Evolutionary conservation across 2,113 vertebrate species (phyloP).

Genomic region (Chaetodon auriga): DNA sequence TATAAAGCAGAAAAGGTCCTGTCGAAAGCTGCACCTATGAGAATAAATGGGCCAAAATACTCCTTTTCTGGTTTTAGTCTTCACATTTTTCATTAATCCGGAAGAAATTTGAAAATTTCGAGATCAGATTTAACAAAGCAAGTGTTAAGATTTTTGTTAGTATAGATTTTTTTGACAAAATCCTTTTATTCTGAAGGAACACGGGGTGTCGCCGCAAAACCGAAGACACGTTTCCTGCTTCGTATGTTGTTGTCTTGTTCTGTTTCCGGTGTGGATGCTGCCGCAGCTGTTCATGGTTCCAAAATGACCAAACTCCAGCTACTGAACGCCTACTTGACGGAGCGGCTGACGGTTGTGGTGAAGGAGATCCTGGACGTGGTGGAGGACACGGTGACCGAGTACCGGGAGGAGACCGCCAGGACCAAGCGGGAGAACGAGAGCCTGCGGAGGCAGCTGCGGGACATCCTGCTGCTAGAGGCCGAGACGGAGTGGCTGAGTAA

Average conservation of each 20-base stretch:
- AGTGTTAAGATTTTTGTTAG: not conserved
- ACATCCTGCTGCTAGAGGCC: slow-evolving; percentile 78
- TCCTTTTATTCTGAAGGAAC: slow-evolving; percentile 39
- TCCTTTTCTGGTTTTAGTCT: no score
- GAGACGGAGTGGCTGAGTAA: slow-evolving; percentile 76
- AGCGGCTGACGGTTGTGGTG: slow-evolving; percentile 81
- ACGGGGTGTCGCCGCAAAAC: no score
- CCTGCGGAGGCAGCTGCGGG: slow-evolving; percentile 83
- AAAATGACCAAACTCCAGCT: slow-evolving; percentile 82
- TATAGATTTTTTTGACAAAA: not conserved
- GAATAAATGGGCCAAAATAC: no score
- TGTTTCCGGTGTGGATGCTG: slow-evolving; percentile 48
- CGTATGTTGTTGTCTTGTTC: slow-evolving; percentile 41
- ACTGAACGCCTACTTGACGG: slow-evolving; percentile 80
- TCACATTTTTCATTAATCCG: no score
- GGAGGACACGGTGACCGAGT: slow-evolving; percentile 83
- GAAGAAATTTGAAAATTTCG: no score
- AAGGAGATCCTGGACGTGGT: slow-evolving; percentile 85
- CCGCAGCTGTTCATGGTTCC: slow-evolving; percentile 33
- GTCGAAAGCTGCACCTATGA: no score
- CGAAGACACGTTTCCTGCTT: slow-evolving; percentile 23
- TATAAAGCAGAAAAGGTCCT: no score
- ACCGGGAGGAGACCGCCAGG: slow-evolving; percentile 82
- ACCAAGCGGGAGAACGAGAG: slow-evolving; percentile 80
- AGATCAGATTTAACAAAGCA: no score